Evolutionary conservation across 2,797 vertebrate genomes (phyloP).

Genomic region (Enteromius viviparus): DNA sequence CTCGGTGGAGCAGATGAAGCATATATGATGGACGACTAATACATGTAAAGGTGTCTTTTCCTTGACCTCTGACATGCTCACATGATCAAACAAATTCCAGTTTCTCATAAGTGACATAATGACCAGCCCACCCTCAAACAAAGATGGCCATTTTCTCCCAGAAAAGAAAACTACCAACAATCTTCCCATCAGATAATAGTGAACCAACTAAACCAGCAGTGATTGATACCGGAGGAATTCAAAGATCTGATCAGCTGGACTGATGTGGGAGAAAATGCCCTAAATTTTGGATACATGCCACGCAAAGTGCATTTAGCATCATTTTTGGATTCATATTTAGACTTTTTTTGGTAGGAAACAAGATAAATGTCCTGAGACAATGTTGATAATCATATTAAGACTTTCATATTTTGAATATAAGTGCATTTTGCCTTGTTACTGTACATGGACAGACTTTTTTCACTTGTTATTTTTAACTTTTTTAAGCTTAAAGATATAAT

Average conservation of each 20-base stretch:
- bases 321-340: not conserved
- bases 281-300: not conserved
- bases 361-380: not conserved
- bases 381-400: not conserved
- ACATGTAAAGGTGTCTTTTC: not conserved
- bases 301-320: not conserved
- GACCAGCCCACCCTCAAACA: conserved; percentile 57
- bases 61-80: conserved; percentile 17
- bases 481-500: not conserved
- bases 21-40: not conserved
- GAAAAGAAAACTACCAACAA: conserved; percentile 41
- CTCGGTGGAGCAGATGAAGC: not conserved
- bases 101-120: conserved; percentile 10
- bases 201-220: not conserved
- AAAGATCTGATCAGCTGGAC: conserved; percentile 50
- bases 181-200: conserved; percentile 68
- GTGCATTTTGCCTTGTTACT: not conserved
- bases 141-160: conserved; percentile 65
- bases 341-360: not conserved
- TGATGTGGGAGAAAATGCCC: too few species aligned
- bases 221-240: conserved; percentile 5
- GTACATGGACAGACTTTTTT: too few species aligned
- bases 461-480: not conserved
- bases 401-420: not conserved
- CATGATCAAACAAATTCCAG: conserved; percentile 29